These are phyloP conservation scores for Polydrusus cervinus DNA, from an alignment of 2,888 invertebrate species.

Conservation along the genomic window DNA sequence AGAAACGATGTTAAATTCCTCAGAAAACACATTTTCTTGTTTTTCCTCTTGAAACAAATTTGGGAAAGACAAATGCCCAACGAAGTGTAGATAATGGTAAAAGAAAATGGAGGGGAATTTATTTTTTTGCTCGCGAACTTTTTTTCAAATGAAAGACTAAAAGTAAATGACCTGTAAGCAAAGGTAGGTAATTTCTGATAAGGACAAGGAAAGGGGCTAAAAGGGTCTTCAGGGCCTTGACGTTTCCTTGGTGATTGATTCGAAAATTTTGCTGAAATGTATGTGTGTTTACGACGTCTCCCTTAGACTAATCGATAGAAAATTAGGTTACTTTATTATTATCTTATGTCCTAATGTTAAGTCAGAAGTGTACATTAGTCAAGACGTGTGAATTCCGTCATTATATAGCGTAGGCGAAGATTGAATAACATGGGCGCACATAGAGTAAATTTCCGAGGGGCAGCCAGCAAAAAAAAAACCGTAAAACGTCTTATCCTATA, in stretches of 20 bases:
- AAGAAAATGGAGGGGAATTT: conserved; percentile 28
- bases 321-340: too few species aligned
- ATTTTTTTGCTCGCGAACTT: conserved; percentile 15
- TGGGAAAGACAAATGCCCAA: conserved; percentile 18
- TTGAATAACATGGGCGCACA: too few species aligned
- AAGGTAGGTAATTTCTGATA: conserved; percentile 14
- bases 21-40: neutral
- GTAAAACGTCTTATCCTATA: too few species aligned
- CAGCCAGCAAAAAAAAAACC: too few species aligned
- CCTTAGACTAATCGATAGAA: too few species aligned
- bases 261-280: neutral
- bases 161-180: conserved; percentile 29
- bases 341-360: too few species aligned
- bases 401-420: too few species aligned
- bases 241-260: neutral
- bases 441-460: too few species aligned
- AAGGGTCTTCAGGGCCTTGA: neutral
- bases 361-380: too few species aligned
- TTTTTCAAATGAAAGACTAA: conserved; percentile 17
- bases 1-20: neutral
- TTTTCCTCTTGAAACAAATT: neutral
- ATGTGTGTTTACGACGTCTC: neutral
- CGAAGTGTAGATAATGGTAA: conserved; percentile 10
- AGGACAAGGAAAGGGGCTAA: neutral
- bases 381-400: too few species aligned